phyloP scores from a whole-genome alignment of 1,140 invertebrate genomes.

The Sitobion miscanthi region DNA sequence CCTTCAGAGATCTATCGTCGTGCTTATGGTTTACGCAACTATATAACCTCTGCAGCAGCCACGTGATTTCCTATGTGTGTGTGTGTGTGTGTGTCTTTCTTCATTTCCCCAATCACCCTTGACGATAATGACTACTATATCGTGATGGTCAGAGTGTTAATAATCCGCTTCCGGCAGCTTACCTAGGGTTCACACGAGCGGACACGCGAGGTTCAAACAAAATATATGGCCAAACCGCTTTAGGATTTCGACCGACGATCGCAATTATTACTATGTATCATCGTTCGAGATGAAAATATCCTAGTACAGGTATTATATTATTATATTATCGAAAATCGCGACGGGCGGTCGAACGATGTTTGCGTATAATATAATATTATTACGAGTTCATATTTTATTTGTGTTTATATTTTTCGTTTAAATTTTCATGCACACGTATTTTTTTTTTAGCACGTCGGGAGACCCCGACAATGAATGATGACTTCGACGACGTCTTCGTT shows the following conservation, averaged over 20 bases:
- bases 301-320: too few relatives aligned
- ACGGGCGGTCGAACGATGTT: too few relatives aligned
- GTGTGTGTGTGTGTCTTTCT: background rate
- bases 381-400: too few relatives aligned
- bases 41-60: background rate
- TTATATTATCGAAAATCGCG: too few relatives aligned
- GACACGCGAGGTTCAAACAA: background rate
- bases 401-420: too few relatives aligned
- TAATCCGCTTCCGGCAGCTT: background rate
- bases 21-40: background rate
- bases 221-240: background rate
- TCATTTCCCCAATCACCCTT: background rate
- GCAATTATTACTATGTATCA: background rate
- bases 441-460: too few relatives aligned
- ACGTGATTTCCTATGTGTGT: background rate
- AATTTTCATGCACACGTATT: too few relatives aligned
- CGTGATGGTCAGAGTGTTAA: background rate
- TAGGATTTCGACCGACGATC: background rate
- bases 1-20: background rate
- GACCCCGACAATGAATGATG: too few relatives aligned
- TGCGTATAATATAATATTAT: too few relatives aligned
- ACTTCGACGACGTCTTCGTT: too few relatives aligned
- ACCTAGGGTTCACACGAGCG: background rate
- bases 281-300: background rate
- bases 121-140: background rate